Evolutionary conservation across 2,113 vertebrate genomes (phyloP), one percentile per base, ranked within the genome.

Genomic region (Siphamia tubifer): DNA sequence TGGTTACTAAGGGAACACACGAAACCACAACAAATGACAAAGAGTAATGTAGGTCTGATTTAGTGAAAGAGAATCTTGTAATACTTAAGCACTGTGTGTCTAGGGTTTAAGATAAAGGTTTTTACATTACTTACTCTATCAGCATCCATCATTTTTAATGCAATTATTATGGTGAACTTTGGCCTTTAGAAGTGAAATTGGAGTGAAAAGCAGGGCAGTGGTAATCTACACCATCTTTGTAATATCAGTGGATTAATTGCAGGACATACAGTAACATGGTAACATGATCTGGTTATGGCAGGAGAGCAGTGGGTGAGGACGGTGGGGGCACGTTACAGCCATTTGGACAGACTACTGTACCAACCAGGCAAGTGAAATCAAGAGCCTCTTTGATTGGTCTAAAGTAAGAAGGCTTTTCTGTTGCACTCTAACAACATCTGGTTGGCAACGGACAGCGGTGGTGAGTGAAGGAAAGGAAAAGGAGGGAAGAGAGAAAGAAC

Each of bases 371-470:
- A 78, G 80, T 67, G 61, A 72, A 85, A 85, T 58, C 39, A 63
- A 76, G 77, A 85, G 56, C 43, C 25, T 43, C 45, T 76, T 77
- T 68, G 75, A 85, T 74, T 84, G 80, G 82, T 72, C 69, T 38
- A 68, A 77, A 83, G 60, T 53, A 25, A 76, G 62, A 48, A 60
- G 60, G 55, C 36, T 77, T 72, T 74, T 56, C 68, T 77, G 63
- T 42, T 64, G 57, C 52, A 79, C 57, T 78, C 64, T 45, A 51
- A 74, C 81, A 86, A 89, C 81, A 86, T 88, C 88, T 91, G 85
- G 69, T 85, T 83, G 81, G 86, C 86, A 81, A 61, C 6, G 57
- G 44, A 56, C 32, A 68, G 57, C 9, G 15, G 62, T 64, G 70
- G 34, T 68, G 70, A 83, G 53, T 45, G 74, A 83, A 58, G 74